Evolutionary conservation across 2,888 invertebrate species (phyloP).

Genomic region (Pseudococcus jackbeardsleyi): DNA sequence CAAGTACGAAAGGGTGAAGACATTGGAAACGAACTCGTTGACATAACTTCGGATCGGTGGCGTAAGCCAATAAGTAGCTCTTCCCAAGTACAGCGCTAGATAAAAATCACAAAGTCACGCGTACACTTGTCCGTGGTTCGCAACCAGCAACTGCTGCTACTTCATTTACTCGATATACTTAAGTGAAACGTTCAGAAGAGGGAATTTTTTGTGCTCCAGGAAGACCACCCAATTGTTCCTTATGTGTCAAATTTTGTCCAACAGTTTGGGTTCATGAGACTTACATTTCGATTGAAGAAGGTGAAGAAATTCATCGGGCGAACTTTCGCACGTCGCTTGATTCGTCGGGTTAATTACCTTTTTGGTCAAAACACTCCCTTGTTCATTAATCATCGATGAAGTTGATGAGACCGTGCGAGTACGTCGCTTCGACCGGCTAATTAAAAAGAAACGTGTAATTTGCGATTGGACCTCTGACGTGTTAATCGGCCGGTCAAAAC

Average conservation of each 20-base stretch:
- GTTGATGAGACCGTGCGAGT: neutral
- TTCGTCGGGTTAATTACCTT: constrained; percentile 21
- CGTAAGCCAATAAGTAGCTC: constrained; percentile 55
- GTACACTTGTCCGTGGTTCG: constrained; percentile 38
- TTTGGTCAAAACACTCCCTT: neutral
- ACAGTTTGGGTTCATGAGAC: too few species aligned
- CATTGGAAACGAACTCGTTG: constrained; percentile 43
- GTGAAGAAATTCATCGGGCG: too few species aligned
- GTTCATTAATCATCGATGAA: constrained; percentile 43
- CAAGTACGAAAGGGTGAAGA: constrained; percentile 42
- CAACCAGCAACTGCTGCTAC: neutral
- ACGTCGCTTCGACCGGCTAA: constrained; percentile 23
- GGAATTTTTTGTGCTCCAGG: neutral
- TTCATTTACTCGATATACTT: constrained; percentile 20
- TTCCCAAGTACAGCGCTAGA: constrained; percentile 11
- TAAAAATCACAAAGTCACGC: constrained; percentile 55
- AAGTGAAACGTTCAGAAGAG: neutral
- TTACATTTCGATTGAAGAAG: too few species aligned
- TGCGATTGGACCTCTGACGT: constrained; percentile 25
- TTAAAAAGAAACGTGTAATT: constrained; percentile 36
- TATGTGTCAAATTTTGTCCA: neutral
- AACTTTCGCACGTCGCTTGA: constrained; percentile 9
- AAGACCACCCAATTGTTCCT: constrained; percentile 10
- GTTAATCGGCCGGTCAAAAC: constrained; percentile 40
- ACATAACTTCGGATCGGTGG: constrained; percentile 35